Percentiles rank a stretch among this genome's conserved stretches.
Evolutionary conservation across 1,140 invertebrate species (phyloP).

Genomic region (Drosophila kikkawai): DNA sequence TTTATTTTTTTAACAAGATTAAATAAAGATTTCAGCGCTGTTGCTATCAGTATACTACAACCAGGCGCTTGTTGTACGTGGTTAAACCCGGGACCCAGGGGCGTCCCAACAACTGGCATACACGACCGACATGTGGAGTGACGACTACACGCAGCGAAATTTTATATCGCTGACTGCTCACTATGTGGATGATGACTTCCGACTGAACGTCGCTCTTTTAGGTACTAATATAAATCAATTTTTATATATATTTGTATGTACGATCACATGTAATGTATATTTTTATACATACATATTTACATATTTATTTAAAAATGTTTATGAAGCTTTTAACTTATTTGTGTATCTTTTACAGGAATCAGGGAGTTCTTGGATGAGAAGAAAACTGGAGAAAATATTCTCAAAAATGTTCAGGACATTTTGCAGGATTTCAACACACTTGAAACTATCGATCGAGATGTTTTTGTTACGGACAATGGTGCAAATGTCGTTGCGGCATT

Average conservation of each 20-base stretch:
- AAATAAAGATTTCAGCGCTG: too few relatives aligned
- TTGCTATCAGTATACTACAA: too few relatives aligned
- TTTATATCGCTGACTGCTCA: slow-evolving; percentile 21
- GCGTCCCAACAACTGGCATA: slow-evolving; percentile 17
- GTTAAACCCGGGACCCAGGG: too few relatives aligned
- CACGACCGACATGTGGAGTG: slow-evolving; percentile 14
- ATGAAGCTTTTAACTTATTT: slow-evolving; percentile 16
- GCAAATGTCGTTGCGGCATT: slow-evolving; percentile 16
- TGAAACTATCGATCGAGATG: too few relatives aligned
- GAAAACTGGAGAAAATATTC: slow-evolving; percentile 25
- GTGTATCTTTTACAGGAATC: slow-evolving; percentile 23
- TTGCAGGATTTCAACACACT: neutral
- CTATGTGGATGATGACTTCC: slow-evolving; percentile 4
- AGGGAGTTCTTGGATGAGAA: slow-evolving; percentile 19
- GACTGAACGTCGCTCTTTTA: slow-evolving; percentile 20
- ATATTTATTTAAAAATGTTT: slow-evolving; percentile 15
- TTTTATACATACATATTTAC: slow-evolving; percentile 6
- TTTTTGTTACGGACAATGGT: slow-evolving; percentile 14
- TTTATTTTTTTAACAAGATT: too few relatives aligned
- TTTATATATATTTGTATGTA: slow-evolving; percentile 7
- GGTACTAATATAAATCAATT: slow-evolving; percentile 14
- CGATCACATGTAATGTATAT: slow-evolving; percentile 11
- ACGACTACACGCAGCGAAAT: neutral
- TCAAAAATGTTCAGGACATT: slow-evolving; percentile 27
- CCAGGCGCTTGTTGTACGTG: too few relatives aligned